phyloP scores from a whole-genome alignment of 2,888 invertebrate genomes.

The Acanthosepion lycidas region DNA sequence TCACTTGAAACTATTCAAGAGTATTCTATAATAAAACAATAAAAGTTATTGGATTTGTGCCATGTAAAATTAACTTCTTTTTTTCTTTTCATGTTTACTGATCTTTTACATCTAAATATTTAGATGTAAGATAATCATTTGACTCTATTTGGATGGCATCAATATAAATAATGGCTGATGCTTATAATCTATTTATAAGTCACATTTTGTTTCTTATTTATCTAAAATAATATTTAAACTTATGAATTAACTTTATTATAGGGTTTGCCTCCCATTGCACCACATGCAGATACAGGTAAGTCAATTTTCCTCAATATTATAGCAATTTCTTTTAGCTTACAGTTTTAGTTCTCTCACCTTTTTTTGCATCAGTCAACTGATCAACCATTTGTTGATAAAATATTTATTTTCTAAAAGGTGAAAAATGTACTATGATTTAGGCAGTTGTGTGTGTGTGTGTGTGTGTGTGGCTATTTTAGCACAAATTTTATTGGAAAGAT shows the following conservation, averaged over 20 bases:
- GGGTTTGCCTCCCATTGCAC: constrained; percentile 42
- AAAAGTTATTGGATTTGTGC: background rate
- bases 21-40: background rate
- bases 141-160: too few species aligned
- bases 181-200: background rate
- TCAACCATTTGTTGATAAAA: too few species aligned
- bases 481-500: too few species aligned
- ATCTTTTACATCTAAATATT: background rate
- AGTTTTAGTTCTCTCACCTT: too few species aligned
- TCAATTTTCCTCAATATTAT: background rate
- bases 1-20: background rate
- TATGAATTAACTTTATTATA: background rate
- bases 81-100: background rate
- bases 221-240: background rate
- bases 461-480: too few species aligned
- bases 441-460: too few species aligned
- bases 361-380: too few species aligned
- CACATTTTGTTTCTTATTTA: background rate
- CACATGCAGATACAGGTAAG: constrained; percentile 44
- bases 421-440: too few species aligned
- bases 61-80: background rate
- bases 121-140: too few species aligned
- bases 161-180: background rate
- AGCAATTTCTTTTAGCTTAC: too few species aligned
- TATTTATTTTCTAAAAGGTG: too few species aligned